Evolutionary conservation across 1,140 invertebrate genomes (phyloP).

Genomic region (Cherax quadricarinatus): DNA sequence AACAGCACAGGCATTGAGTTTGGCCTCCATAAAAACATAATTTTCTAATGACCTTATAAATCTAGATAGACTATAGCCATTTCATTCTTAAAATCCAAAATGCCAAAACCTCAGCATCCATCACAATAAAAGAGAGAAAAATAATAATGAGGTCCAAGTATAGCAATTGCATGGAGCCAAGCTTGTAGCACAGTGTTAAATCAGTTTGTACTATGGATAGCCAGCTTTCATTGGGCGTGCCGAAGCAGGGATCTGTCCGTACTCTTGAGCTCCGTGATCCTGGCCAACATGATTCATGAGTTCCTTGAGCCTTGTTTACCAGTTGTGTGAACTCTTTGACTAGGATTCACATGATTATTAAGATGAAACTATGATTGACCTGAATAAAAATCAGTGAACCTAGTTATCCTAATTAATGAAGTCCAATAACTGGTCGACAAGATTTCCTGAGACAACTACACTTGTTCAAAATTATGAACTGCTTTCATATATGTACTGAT

Average conservation of each 20-base stretch:
- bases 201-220: slow-evolving; percentile 70
- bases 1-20: slow-evolving; percentile 66
- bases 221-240: slow-evolving; percentile 61
- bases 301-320: background rate
- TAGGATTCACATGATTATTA: background rate
- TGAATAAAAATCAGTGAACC: background rate
- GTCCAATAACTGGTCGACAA: background rate
- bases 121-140: slow-evolving; percentile 46
- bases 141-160: slow-evolving; percentile 63
- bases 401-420: background rate
- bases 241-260: slow-evolving; percentile 54
- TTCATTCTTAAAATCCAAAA: slow-evolving; percentile 48
- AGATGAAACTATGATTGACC: slow-evolving; percentile 7
- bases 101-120: slow-evolving; percentile 67
- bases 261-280: slow-evolving; percentile 49
- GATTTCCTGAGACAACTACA: background rate
- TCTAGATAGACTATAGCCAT: slow-evolving; percentile 43
- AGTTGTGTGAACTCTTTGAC: background rate
- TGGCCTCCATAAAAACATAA: slow-evolving; percentile 54
- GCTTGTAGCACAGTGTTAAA: slow-evolving; percentile 71
- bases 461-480: background rate
- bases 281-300: background rate
- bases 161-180: slow-evolving; percentile 71
- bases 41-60: slow-evolving; percentile 41
- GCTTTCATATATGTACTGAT: background rate